Conservation (phyloP, 2,888 invertebrate species). For the Oxyteleia sp. region DNA sequence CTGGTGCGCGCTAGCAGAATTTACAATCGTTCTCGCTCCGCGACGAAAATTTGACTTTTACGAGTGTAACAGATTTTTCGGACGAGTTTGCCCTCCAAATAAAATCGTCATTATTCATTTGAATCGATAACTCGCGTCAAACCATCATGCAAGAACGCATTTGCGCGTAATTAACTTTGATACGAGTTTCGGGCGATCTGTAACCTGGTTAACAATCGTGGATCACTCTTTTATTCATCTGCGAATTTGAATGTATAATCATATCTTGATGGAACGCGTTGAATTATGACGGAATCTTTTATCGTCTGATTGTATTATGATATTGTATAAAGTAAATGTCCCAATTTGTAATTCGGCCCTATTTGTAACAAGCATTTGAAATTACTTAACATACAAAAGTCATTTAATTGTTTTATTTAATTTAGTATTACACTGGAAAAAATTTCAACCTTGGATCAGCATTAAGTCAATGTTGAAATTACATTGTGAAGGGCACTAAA, state of each 20-base stretch:
- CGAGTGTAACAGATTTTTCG: constrained; percentile 24
- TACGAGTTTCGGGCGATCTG: not conserved
- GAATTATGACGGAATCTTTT: not conserved
- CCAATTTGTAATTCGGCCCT: too few relatives aligned
- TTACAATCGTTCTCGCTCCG: not conserved
- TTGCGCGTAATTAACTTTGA: constrained; percentile 23
- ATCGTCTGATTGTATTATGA: not conserved
- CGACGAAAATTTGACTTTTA: constrained; percentile 17
- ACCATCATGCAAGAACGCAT: not conserved
- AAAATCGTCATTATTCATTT: constrained; percentile 17
- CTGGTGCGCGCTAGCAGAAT: not conserved
- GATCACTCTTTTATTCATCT: constrained; percentile 7
- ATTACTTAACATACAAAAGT: too few relatives aligned
- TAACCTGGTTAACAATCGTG: constrained; percentile 9
- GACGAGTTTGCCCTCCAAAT: constrained; percentile 8
- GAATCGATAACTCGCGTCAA: constrained; percentile 15
- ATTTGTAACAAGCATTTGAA: too few relatives aligned
- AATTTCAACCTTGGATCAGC: too few relatives aligned
- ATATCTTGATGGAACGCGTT: not conserved
- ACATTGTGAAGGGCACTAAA: too few relatives aligned
- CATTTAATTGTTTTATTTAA: too few relatives aligned
- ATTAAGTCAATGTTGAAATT: too few relatives aligned
- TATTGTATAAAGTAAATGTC: too few relatives aligned
- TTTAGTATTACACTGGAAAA: too few relatives aligned
- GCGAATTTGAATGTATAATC: not conserved